Evolutionary conservation across 2,113 vertebrate species (phyloP).

Genomic region (Nesoenas mayeri): DNA sequence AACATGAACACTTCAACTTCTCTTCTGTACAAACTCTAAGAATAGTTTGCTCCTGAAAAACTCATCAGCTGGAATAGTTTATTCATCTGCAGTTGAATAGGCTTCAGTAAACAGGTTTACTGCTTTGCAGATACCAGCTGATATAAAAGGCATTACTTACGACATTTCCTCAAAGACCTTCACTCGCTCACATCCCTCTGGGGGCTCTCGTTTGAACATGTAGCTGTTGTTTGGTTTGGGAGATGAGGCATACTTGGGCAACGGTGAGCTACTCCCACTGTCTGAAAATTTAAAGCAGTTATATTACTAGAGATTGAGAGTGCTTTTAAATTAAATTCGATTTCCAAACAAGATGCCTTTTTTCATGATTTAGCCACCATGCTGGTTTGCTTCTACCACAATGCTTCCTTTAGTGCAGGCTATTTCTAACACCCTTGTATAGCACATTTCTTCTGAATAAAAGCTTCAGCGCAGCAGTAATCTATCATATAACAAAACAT

Average conservation of each 20-base stretch:
- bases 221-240: conserved; percentile 99
- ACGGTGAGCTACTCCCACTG: conserved; percentile 91
- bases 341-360: conserved; percentile 75
- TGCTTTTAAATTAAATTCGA: conserved; percentile 71
- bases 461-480: conserved; percentile 46
- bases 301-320: conserved; percentile 82
- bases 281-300: conserved; percentile 88
- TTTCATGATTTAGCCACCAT: conserved; percentile 49
- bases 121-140: conserved; percentile 79
- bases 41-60: conserved; percentile 67
- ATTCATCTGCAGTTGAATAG: conserved; percentile 74
- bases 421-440: conserved; percentile 48
- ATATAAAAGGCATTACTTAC: conserved; percentile 85
- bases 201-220: conserved; percentile 98
- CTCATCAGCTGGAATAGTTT: conserved; percentile 78
- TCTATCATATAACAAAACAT: conserved; percentile 36
- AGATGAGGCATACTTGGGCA: conserved; percentile 96
- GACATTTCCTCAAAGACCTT: conserved; percentile 97
- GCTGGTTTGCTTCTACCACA: conserved; percentile 47
- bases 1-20: conserved; percentile 43
- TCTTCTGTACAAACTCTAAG: conserved; percentile 59
- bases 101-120: conserved; percentile 72
- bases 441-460: conserved; percentile 60
- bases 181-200: conserved; percentile 97
- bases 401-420: conserved; percentile 37